Evolutionary conservation across 64 coral and sea anemone genomes (phyloP).

Genomic region (Montipora efflorescens): DNA sequence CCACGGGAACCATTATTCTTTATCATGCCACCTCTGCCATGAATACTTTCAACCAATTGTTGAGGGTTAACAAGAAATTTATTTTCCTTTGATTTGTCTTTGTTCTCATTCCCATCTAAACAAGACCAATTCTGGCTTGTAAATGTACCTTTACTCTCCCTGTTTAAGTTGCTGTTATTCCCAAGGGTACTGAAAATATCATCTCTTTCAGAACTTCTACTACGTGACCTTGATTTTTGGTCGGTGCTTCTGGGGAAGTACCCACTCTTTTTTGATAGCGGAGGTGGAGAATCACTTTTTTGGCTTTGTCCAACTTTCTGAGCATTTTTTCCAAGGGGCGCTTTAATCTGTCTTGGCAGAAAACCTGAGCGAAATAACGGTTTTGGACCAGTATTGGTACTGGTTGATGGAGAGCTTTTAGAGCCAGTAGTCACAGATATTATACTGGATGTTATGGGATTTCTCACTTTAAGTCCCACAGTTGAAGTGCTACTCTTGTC

Average conservation of each 20-base stretch:
- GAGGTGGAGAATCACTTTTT: neutral
- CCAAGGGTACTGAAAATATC: neutral
- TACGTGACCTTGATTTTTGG: neutral
- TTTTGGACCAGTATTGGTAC: neutral
- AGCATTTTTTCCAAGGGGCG: neutral
- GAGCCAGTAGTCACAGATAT: no score
- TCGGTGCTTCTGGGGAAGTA: slow-evolving; percentile 25
- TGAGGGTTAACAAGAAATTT: neutral
- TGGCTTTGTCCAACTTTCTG: neutral
- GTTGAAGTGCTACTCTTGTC: neutral
- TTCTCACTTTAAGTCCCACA: neutral
- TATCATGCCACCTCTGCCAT: neutral
- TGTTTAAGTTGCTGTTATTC: neutral
- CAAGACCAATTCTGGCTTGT: slow-evolving; percentile 44
- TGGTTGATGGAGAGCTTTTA: neutral
- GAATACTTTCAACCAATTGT: neutral
- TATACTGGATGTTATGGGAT: neutral
- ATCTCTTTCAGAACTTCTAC: slow-evolving; percentile 29
- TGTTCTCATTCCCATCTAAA: neutral
- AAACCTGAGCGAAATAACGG: slow-evolving; percentile 20
- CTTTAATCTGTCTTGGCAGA: slow-evolving; percentile 11
- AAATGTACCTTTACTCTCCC: slow-evolving; percentile 4
- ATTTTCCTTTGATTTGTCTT: neutral
- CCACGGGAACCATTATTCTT: neutral
- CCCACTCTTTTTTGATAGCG: neutral